Evolutionary conservation across 2,888 invertebrate species (phyloP).

Genomic region (Timandra comae): DNA sequence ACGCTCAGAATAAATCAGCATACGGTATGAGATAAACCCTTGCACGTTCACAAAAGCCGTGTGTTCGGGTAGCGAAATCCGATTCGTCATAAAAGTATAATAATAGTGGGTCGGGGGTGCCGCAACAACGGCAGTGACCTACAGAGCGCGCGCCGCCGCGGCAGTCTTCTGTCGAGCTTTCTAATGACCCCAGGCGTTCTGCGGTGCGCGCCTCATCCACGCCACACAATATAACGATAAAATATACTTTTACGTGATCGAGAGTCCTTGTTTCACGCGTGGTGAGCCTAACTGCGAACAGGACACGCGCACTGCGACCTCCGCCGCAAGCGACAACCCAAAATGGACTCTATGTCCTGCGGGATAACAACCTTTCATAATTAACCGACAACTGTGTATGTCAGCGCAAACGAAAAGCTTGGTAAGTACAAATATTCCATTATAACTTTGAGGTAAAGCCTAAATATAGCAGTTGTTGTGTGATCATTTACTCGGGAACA

Average conservation of each 20-base stretch:
- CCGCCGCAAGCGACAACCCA: constrained; percentile 34
- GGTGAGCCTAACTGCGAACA: constrained; percentile 36
- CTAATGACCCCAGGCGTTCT: constrained; percentile 74
- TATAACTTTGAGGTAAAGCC: constrained; percentile 27
- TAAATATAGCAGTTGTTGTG: constrained; percentile 10
- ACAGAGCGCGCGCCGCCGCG: constrained; percentile 69
- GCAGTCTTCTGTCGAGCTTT: constrained; percentile 72
- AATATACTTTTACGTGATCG: constrained; percentile 46
- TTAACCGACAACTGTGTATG: constrained; percentile 44
- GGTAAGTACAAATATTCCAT: constrained; percentile 47
- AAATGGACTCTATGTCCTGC: constrained; percentile 60
- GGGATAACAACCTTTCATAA: constrained; percentile 59
- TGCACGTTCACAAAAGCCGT: constrained; percentile 48
- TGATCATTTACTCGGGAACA: background rate
- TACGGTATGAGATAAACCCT: constrained; percentile 33
- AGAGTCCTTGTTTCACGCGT: constrained; percentile 51
- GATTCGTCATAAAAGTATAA: constrained; percentile 77
- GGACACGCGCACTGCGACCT: constrained; percentile 53
- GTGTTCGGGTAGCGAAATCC: constrained; percentile 62
- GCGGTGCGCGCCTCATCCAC: constrained; percentile 56
- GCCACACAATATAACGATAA: constrained; percentile 42
- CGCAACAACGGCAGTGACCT: constrained; percentile 73
- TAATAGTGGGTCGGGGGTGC: constrained; percentile 73
- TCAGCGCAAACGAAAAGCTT: constrained; percentile 41
- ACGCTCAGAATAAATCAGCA: constrained; percentile 25